Evolutionary conservation across 2,888 invertebrate species (phyloP), one percentile per base, ranked within the genome.

Genomic region (Danaus chrysippus): DNA sequence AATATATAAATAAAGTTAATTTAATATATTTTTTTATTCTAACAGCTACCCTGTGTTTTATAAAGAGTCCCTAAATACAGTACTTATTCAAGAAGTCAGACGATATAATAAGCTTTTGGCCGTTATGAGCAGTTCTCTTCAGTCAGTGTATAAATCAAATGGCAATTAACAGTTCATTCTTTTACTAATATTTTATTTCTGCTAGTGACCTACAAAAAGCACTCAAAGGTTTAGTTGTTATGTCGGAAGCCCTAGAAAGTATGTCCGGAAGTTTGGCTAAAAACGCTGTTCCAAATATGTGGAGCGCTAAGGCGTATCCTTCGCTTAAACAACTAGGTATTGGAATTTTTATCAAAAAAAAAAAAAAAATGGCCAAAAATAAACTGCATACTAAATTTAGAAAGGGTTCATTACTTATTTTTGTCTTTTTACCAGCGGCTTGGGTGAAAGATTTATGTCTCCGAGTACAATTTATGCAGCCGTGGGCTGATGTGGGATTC

Each of bases 51-150:
- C 97, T 0, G 96, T 97, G 0, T 87, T 93, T 53, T 97, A 97
- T 79, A 95, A 95, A 75, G 97, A 97, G 85, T 97, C 97, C 0
- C 92, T 98, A 83, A 97, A 97, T 82, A 97, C 97, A 0, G 97
- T 98, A 11, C 87, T 98, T 11, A 92, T 94, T 9, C 97, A 98
- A 82, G 97, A 98, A 83, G 94, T 96, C 42, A 95, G 95, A 68
- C 92, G 97, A 65, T 97, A 94, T 81, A 94, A 96, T 72, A 92
- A 89, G 57, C 81, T 96, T 15, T 82, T 96, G 34, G 79, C 73
- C 9, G 89, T 93, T 12, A 93, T 93, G 55, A 80, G 80, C 10
- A 84, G 84, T n/a, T 92, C 93, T 1, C 80, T 95, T 46, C 86
- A 68, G 91, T 90, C 64, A 74, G 77, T 56, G 6, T 13, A 6